Evolutionary conservation across 1,140 invertebrate genomes (phyloP).

Genomic region (Phenacoccus solenopsis): DNA sequence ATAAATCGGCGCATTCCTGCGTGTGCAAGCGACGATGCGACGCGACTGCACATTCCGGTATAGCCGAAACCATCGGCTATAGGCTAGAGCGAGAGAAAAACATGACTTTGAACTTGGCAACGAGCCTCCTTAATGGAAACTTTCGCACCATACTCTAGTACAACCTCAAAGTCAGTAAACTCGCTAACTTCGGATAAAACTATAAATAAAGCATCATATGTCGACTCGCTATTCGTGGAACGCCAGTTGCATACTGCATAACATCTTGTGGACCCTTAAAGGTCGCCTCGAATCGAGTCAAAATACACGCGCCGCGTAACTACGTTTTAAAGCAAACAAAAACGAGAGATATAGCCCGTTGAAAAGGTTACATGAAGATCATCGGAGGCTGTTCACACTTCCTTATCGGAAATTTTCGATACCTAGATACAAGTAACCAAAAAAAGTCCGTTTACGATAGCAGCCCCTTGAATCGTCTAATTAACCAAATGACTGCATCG

Average conservation of each 20-base stretch:
- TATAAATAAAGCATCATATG: no score
- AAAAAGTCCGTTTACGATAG: no score
- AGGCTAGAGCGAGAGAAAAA: neutral
- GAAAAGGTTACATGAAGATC: constrained; percentile 15
- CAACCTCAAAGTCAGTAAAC: neutral
- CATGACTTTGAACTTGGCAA: constrained; percentile 13
- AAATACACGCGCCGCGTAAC: no score
- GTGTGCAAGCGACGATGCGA: neutral
- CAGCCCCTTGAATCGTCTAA: no score
- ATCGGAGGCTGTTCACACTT: constrained; percentile 7
- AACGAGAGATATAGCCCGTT: no score
- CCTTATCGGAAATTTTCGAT: neutral
- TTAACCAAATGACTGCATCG: no score
- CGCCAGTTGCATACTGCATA: no score
- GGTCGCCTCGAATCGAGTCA: no score
- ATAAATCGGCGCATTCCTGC: neutral
- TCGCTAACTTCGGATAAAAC: no score
- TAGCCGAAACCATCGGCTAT: neutral
- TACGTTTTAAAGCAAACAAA: neutral
- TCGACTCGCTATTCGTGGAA: no score
- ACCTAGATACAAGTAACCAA: neutral
- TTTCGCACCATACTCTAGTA: neutral
- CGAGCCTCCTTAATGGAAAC: neutral
- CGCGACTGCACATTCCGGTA: neutral
- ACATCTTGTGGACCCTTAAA: no score